Evolutionary conservation across 2,888 invertebrate species (phyloP).

Genomic region (Eupsilia transversa): DNA sequence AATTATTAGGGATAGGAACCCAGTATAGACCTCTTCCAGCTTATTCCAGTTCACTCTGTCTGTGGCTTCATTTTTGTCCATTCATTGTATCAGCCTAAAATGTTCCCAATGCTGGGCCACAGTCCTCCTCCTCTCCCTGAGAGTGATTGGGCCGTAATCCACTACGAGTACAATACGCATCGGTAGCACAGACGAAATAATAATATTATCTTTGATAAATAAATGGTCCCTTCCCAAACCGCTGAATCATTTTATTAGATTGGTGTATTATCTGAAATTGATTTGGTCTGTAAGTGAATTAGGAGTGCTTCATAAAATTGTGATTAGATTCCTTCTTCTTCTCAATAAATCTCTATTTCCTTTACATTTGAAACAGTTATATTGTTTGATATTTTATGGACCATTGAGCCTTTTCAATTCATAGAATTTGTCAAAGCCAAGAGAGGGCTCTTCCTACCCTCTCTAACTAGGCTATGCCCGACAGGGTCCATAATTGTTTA

Average conservation of each 20-base stretch:
- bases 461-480: no score
- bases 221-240: constrained; percentile 34
- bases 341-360: constrained; percentile 21
- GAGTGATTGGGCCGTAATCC: constrained; percentile 2
- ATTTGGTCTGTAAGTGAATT: constrained; percentile 37
- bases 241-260: constrained; percentile 57
- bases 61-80: no score
- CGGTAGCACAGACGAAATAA: background rate
- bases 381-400: background rate
- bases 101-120: background rate
- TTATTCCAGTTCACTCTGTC: no score
- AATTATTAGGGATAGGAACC: no score
- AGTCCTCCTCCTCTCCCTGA: background rate
- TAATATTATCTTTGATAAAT: constrained; percentile 33
- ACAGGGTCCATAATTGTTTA: no score
- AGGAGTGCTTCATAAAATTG: constrained; percentile 25
- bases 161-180: background rate
- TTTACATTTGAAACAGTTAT: background rate
- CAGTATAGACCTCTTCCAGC: no score
- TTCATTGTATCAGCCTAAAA: background rate
- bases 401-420: background rate
- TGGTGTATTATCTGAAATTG: constrained; percentile 48
- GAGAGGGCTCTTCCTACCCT: no score
- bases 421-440: no score
- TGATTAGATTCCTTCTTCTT: constrained; percentile 15